These are phyloP conservation scores for Drymodes brunneopygia DNA, from an alignment of 2,113 vertebrate species.

Conservation along the genomic window DNA sequence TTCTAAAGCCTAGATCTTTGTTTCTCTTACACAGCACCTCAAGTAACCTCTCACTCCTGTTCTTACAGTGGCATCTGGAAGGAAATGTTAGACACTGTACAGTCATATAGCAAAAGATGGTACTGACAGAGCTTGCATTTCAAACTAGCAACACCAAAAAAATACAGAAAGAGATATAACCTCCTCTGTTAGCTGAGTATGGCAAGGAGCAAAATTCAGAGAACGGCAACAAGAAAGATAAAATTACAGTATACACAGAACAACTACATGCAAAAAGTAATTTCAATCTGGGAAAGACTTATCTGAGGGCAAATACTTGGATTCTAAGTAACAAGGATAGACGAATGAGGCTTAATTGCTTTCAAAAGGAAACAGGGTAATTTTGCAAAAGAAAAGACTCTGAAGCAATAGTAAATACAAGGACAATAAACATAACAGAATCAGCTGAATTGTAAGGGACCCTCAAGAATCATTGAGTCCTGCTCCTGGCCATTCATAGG, in stretches of 20 bases:
- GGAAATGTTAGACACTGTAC: neutral
- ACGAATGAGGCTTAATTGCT: neutral
- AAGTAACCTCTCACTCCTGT: neutral
- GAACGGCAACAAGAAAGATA: neutral
- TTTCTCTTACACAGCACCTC: neutral
- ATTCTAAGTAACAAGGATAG: neutral
- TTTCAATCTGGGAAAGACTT: neutral
- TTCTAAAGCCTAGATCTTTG: neutral
- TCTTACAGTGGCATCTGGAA: neutral
- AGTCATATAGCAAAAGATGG: neutral
- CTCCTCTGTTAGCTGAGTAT: neutral
- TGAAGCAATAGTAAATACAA: neutral
- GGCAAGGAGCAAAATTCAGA: neutral
- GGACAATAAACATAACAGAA: neutral
- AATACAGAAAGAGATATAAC: neutral
- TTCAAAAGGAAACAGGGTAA: neutral
- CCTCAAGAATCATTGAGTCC: neutral
- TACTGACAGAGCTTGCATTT: neutral
- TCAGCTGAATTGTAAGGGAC: neutral
- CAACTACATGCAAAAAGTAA: neutral
- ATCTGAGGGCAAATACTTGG: neutral
- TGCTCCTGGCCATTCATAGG: neutral
- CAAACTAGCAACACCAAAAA: neutral
- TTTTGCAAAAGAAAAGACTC: neutral
- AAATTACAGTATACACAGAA: neutral